Evolutionary conservation across 2,113 vertebrate species (phyloP).

Genomic region (Melanocharis versteri): DNA sequence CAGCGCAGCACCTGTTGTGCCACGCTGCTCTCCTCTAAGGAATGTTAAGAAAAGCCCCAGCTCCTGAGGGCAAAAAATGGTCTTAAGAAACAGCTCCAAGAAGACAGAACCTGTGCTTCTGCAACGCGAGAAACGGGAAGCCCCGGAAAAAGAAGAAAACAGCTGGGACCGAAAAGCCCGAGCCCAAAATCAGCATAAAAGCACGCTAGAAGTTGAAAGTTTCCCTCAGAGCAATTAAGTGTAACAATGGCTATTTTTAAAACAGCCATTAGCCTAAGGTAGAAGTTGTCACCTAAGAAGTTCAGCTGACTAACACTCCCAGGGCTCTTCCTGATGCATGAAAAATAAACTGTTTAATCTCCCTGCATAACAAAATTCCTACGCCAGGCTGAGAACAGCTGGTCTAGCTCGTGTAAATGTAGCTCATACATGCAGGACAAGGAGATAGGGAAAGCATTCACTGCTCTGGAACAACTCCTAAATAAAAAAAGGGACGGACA

Average conservation of each 20-base stretch:
- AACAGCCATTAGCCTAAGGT: background rate
- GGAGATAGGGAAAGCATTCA: background rate
- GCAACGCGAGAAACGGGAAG: background rate
- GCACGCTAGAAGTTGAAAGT: background rate
- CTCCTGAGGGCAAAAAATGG: background rate
- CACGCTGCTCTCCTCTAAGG: background rate
- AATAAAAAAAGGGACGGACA: background rate
- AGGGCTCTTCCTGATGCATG: background rate
- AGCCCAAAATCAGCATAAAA: background rate
- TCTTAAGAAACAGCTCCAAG: background rate
- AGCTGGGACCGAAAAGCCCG: background rate
- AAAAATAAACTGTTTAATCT: background rate
- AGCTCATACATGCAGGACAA: background rate
- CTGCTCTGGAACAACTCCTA: background rate
- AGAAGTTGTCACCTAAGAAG: background rate
- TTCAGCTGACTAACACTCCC: background rate
- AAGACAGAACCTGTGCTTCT: background rate
- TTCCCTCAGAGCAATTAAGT: background rate
- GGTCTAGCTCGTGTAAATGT: background rate
- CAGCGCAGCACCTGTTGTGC: constrained; percentile 15
- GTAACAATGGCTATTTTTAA: background rate
- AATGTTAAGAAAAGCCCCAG: background rate
- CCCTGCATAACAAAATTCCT: background rate
- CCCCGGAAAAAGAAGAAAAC: background rate
- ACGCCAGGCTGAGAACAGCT: background rate